phyloP scores from a whole-genome alignment of 2,113 vertebrate species.

The Amphilophus citrinellus region DNA sequence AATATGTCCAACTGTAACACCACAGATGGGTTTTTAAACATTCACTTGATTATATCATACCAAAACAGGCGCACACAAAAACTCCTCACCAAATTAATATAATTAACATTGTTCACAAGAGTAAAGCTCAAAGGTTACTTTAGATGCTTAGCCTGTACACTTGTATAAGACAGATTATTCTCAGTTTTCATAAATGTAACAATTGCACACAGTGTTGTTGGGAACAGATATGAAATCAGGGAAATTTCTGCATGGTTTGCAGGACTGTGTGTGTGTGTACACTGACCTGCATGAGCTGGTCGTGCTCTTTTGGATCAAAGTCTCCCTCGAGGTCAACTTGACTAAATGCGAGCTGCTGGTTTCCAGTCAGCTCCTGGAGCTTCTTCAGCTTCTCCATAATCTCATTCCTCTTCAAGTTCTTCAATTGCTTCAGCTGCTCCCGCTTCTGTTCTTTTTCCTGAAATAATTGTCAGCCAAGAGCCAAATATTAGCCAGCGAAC shows the following conservation, averaged over 20 bases:
- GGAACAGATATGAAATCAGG: background rate
- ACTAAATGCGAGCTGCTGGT: conserved; percentile 81
- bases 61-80: background rate
- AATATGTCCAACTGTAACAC: too few species aligned
- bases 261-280: background rate
- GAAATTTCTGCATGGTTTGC: background rate
- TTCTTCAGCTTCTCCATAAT: conserved; percentile 86
- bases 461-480: background rate
- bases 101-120: background rate
- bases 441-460: conserved; percentile 88
- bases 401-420: conserved; percentile 90
- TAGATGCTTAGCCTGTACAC: background rate
- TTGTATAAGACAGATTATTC: background rate
- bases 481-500: background rate
- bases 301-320: conserved; percentile 86
- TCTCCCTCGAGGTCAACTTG: conserved; percentile 84
- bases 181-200: background rate
- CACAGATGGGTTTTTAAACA: too few species aligned
- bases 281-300: conserved; percentile 90
- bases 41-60: background rate
- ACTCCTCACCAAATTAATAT: background rate
- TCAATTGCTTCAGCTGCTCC: conserved; percentile 91
- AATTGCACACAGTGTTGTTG: background rate
- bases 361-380: conserved; percentile 87
- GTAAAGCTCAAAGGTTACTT: background rate